Percentiles rank a stretch among this genome's conserved stretches.
Evolutionary conservation across 2,888 invertebrate species (phyloP).

Genomic region (Uropetala carovei): DNA sequence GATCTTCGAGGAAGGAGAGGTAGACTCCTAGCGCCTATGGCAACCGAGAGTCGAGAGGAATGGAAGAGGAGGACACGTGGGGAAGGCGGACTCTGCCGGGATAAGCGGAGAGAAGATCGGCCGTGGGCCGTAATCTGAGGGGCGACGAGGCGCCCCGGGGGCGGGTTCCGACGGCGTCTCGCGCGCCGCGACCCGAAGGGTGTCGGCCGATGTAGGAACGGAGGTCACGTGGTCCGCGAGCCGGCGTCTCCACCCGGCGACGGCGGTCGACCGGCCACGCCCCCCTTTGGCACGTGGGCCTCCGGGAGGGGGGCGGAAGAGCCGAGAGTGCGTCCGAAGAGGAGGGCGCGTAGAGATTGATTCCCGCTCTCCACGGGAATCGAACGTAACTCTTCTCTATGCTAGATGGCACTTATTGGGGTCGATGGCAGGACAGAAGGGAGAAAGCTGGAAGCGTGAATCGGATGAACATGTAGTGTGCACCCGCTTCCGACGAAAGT

Average conservation of each 20-base stretch:
- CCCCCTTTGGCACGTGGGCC: neutral
- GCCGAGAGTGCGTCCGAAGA: neutral
- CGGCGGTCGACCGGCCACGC: neutral
- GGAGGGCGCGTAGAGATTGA: slow-evolving; percentile 2
- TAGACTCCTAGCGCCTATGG: too few species aligned
- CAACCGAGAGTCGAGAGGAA: too few species aligned
- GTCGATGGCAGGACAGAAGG: too few species aligned
- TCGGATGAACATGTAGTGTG: neutral
- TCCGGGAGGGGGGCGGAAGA: neutral
- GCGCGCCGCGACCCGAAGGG: neutral
- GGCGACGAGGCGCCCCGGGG: too few species aligned
- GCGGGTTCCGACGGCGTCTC: neutral
- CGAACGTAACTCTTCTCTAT: neutral
- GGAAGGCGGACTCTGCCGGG: too few species aligned
- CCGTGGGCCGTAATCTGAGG: too few species aligned
- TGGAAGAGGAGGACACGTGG: too few species aligned
- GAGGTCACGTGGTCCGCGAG: neutral
- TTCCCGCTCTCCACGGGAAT: neutral
- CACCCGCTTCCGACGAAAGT: neutral
- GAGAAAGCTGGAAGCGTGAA: neutral
- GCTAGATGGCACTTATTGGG: too few species aligned
- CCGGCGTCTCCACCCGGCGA: too few species aligned
- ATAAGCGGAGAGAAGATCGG: too few species aligned
- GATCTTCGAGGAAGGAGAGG: too few species aligned
- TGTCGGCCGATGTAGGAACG: neutral